Base-by-base conservation (phyloP, 2,888 invertebrate genomes). In the Thera obeliscata region DNA sequence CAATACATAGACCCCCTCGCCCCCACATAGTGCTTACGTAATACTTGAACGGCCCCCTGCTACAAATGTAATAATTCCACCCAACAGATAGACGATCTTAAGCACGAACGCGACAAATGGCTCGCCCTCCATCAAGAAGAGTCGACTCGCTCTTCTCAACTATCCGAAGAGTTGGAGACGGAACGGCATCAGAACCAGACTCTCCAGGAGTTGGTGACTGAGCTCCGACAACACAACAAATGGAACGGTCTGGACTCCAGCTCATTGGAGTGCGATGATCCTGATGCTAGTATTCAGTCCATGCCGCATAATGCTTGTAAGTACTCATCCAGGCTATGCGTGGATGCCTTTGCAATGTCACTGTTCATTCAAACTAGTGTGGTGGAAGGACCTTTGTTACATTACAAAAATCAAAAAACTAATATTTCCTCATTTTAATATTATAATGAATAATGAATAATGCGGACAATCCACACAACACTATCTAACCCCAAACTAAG, bases 41-140 rank as follows among this genome's bases (percentile, higher is more conserved):
- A n/a, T n/a, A n/a, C n/a, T n/a, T n/a, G n/a, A n/a, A n/a, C n/a
- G n/a, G n/a, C n/a, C n/a, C n/a, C n/a, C 9, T 4, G 2, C 54
- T 35, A 50, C 50, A 50, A 6, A 50, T 6, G 1, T 6, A 12
- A 2, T 11, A 49, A 33, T 12, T 50, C 3, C 7, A 33, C 33
- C n/a, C n/a, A 55, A 76, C 80, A 95, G 85, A 77, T 95, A 35
- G 94, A 94, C 7, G 93, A 93, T 65, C 78, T 93, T 1, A 91
- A 89, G 73, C 78, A 81, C 9, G 91, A 94, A 49, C 83, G 91
- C 2, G 90, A 91, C 69, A 89, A 89, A 75, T 89, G 87, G 85
- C 50, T 89, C 1, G 38, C 78, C 0, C 66, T 86, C 22, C 86
- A 84, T 64, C 88, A 90, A 69, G 78, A 87, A 64, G 90, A 92